Base-by-base conservation (phyloP, 2,113 vertebrate species). In the Aptenodytes forsteri region DNA sequence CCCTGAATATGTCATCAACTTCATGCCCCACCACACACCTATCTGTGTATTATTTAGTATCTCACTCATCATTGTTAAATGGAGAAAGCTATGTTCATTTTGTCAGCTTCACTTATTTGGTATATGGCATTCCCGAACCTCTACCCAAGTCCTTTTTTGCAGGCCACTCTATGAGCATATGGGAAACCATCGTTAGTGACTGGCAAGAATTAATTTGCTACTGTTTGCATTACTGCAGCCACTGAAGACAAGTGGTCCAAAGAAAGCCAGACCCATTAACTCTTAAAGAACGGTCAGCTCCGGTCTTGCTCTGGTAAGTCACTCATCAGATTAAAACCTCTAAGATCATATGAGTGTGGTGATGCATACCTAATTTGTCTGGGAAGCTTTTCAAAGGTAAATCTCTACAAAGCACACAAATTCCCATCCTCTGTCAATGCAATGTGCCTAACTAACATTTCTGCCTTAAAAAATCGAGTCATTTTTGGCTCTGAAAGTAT, bases 101-200 rank as follows among this genome's bases (percentile, higher is more conserved):
- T 86, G 30, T 65, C 73, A 76, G 23, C 72, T 52, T 72, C 52
- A 15, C n/a, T 92, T 56, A 22, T 20, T 80, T 11, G 0, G 19
- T n/a, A 14, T 34, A 26, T 21, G 55, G 22, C 25, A 11, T 69
- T 65, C 52, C 70, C 10, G 2, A 75, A 12, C 13, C 29, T 32
- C 3, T 3, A 38, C 50, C 13, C 1, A 1, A 76, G 20, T 9
- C 19, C 4, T 40, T 49, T 83, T 46, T 26, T 34, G 36, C 34
- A 69, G 76, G 16, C 14, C 36, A 18, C 13, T 59, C 26, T 5
- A 9, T 0, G 0, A 73, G 29, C 6, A 2, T 19, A 17, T 4
- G 20, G 38, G 36, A 73, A 92, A 42, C 20, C 11, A 10, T 34
- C 2, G 0, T 9, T 26, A 58, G 55, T 20, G n/a, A 59, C 25